phyloP scores from a whole-genome alignment of 2,888 invertebrate genomes.

The Thecophora atra region DNA sequence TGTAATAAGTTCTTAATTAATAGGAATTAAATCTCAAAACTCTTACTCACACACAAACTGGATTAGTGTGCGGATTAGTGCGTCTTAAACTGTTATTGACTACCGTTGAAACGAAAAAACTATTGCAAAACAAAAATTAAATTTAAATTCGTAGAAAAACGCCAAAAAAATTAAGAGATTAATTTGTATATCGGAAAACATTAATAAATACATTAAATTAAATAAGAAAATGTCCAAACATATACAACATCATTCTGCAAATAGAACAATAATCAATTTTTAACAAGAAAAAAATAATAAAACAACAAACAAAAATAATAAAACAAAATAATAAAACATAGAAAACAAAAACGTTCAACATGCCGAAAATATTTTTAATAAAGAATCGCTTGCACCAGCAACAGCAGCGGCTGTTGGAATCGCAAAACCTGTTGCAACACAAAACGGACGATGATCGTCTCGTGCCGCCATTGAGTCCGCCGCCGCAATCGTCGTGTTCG shows the following conservation, averaged over 20 bases:
- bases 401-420: conserved; percentile 84
- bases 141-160: neutral
- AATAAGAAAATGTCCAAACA: conserved; percentile 6
- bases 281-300: neutral
- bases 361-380: conserved; percentile 94
- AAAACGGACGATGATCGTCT: conserved; percentile 72
- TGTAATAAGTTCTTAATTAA: too few relatives aligned
- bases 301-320: too few relatives aligned
- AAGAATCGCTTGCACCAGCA: conserved; percentile 92
- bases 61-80: conserved; percentile 55
- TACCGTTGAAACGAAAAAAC: neutral
- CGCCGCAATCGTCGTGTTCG: conserved; percentile 55
- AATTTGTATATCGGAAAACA: neutral
- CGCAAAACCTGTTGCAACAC: conserved; percentile 80
- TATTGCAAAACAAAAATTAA: too few relatives aligned
- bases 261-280: too few relatives aligned
- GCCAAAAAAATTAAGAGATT: neutral
- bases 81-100: conserved; percentile 41
- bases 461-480: conserved; percentile 71
- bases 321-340: too few relatives aligned
- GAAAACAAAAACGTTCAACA: conserved; percentile 57
- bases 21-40: too few relatives aligned
- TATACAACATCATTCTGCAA: too few relatives aligned
- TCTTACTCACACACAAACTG: neutral
- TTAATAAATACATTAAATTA: conserved; percentile 16